These are phyloP conservation scores for Rachycentron canadum DNA, from an alignment of 2,797 vertebrate species.

Conservation along the genomic window DNA sequence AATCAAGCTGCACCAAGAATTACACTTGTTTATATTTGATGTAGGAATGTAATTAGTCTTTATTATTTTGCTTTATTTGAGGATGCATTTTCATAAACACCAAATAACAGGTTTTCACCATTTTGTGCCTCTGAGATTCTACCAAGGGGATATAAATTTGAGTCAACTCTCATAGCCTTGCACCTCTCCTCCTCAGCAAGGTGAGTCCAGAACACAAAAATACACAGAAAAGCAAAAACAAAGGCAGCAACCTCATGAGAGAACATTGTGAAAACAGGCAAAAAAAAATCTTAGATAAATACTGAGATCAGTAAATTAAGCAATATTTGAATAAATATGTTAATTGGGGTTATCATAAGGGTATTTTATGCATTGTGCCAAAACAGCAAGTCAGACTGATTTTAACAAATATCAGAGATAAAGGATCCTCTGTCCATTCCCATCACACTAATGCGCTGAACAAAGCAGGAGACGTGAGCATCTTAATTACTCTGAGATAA, in stretches of 20 bases:
- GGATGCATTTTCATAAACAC: not conserved
- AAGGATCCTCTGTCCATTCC: slow-evolving; percentile 63
- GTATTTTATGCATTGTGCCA: slow-evolving; percentile 48
- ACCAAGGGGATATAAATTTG: not conserved
- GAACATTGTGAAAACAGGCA: slow-evolving; percentile 4
- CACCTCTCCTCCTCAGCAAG: slow-evolving; percentile 3
- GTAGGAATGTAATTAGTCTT: not conserved
- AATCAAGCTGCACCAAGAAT: not conserved
- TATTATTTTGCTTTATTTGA: not conserved
- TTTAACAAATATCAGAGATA: slow-evolving; percentile 79
- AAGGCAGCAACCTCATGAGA: not conserved
- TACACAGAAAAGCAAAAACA: not conserved
- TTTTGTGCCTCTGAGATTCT: not conserved
- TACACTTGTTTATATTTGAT: not conserved
- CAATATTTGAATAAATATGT: slow-evolving; percentile 41
- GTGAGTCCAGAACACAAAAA: slow-evolving; percentile 16
- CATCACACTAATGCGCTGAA: slow-evolving; percentile 68
- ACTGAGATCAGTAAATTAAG: slow-evolving; percentile 51
- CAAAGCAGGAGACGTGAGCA: slow-evolving; percentile 67
- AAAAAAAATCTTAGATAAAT: slow-evolving; percentile 7
- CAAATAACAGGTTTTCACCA: not conserved
- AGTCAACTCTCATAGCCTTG: not conserved
- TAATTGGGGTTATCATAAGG: slow-evolving; percentile 69
- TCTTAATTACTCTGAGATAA: slow-evolving; percentile 80
- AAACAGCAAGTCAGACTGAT: slow-evolving; percentile 66